Percentiles rank a stretch among this genome's conserved stretches.
These are phyloP conservation scores for Rambutsinella grinnellia DNA, from an alignment of 2,888 invertebrate species.

Conservation along the genomic window DNA sequence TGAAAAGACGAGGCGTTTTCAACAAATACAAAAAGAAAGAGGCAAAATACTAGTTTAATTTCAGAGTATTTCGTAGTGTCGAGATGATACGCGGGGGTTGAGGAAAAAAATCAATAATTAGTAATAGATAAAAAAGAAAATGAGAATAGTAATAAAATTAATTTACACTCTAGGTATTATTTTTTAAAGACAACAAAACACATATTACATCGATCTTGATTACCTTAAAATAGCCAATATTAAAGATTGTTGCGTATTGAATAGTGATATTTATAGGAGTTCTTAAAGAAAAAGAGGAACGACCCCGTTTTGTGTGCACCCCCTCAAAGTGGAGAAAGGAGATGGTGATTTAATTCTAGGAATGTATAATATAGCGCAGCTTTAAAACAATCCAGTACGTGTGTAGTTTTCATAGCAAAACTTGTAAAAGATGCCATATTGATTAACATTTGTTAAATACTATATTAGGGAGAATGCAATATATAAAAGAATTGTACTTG, in stretches of 20 bases:
- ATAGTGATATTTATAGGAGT: background rate
- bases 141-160: too few species aligned
- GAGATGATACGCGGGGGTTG: too few species aligned
- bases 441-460: too few species aligned
- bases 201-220: background rate
- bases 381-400: background rate
- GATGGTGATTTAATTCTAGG: background rate
- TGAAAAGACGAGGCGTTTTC: too few species aligned
- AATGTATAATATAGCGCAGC: background rate
- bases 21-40: too few species aligned
- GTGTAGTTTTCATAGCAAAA: background rate
- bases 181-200: background rate
- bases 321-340: background rate
- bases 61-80: too few species aligned
- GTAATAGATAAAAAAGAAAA: too few species aligned
- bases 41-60: too few species aligned
- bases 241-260: background rate
- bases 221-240: too few species aligned
- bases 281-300: background rate
- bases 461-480: too few species aligned
- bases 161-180: too few species aligned
- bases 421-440: background rate
- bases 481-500: constrained; percentile 6
- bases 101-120: too few species aligned
- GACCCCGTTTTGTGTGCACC: background rate